Evolutionary conservation across 2,113 vertebrate species (phyloP).

Genomic region (Coracopsis vasa): DNA sequence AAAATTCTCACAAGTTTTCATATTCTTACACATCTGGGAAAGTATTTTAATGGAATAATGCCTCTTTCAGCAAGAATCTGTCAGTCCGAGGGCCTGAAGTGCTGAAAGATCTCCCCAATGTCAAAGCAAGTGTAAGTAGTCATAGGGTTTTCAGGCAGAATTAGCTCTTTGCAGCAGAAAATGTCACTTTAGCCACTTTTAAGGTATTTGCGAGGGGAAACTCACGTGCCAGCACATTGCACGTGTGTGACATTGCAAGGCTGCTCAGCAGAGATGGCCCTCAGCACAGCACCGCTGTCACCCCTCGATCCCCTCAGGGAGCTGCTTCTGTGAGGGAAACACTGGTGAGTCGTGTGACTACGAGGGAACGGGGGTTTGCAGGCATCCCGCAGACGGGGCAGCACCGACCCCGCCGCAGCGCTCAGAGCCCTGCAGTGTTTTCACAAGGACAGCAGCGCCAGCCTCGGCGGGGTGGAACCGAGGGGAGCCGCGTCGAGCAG

Average conservation of each 20-base stretch:
- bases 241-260: too few species aligned
- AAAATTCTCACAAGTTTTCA: background rate
- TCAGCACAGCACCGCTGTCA: background rate
- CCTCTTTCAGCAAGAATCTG: background rate
- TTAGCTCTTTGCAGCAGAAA: background rate
- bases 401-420: background rate
- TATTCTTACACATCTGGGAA: background rate
- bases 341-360: fast-evolving
- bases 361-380: fast-evolving
- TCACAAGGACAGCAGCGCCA: background rate
- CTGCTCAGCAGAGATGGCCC: background rate
- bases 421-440: background rate
- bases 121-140: fast-evolving
- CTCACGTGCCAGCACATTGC: background rate
- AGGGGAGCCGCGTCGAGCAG: background rate
- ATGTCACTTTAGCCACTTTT: background rate
- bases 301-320: background rate
- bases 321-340: too few species aligned
- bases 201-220: background rate
- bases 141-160: background rate
- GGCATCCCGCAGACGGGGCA: fast-evolving
- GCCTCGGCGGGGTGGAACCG: too few species aligned
- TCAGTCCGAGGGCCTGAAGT: background rate
- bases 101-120: background rate
- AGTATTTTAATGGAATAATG: background rate